Evolutionary conservation across 2,888 invertebrate genomes (phyloP).

Genomic region (Polyploca ridens): DNA sequence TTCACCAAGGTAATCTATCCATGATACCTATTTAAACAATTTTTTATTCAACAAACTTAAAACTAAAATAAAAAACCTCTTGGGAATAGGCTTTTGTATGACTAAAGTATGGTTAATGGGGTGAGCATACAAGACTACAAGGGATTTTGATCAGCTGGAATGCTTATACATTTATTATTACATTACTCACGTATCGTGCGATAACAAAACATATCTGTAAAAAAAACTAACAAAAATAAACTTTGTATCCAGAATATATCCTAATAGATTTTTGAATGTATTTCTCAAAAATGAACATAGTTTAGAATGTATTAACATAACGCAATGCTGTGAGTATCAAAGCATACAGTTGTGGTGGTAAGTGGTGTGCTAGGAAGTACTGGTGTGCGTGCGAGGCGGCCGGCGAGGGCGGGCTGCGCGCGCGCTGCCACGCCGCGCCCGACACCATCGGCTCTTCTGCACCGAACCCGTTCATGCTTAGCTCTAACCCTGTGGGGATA

Average conservation of each 20-base stretch:
- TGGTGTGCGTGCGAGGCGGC: conserved; percentile 71
- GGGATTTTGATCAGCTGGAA: no score
- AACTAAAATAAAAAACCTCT: no score
- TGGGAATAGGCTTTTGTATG: no score
- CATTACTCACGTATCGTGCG: no score
- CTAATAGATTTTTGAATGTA: not conserved
- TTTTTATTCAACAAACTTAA: no score
- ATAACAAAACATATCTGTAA: no score
- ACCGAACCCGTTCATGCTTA: conserved; percentile 70
- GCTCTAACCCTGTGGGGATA: conserved; percentile 62
- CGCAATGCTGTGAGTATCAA: conserved; percentile 61
- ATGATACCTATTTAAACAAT: no score
- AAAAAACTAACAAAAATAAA: not conserved
- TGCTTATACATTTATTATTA: no score
- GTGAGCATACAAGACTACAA: no score
- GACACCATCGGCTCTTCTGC: conserved; percentile 79
- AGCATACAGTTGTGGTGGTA: conserved; percentile 70
- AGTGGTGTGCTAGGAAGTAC: conserved; percentile 62
- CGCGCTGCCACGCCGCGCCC: conserved; percentile 78
- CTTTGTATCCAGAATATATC: not conserved
- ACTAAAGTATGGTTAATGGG: no score
- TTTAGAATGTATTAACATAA: conserved; percentile 64
- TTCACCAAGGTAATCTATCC: no score
- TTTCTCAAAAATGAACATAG: not conserved
- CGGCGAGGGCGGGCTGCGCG: conserved; percentile 57